A percentile compares a stretch with the other conserved stretches of the same genome.
Conservation (phyloP, 2,888 invertebrate species). For the Epicampocera succincta region DNA sequence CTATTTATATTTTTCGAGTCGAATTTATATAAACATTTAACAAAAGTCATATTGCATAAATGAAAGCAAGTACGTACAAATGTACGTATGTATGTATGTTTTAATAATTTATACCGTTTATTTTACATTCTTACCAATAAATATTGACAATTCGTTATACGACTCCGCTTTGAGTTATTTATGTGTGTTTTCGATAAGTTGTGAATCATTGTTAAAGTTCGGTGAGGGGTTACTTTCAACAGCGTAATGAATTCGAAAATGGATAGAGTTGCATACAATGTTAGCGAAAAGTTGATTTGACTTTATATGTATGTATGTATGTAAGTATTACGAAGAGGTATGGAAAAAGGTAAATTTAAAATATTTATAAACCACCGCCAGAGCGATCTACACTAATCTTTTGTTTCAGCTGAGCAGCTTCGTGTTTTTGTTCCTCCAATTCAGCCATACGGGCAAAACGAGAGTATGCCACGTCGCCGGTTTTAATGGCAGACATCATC, state of each 20-base stretch:
- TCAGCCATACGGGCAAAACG: slow-evolving; percentile 97
- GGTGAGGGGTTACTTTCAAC: slow-evolving; percentile 47
- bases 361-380: slow-evolving; percentile 93
- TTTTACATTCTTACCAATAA: slow-evolving; percentile 57
- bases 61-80: no score
- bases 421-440: slow-evolving; percentile 92
- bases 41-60: no score
- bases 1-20: no score
- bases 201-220: slow-evolving; percentile 25
- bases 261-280: neutral
- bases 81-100: neutral
- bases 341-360: slow-evolving; percentile 38
- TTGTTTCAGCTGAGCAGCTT: slow-evolving; percentile 88
- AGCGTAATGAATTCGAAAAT: slow-evolving; percentile 49
- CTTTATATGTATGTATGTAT: slow-evolving; percentile 7
- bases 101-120: slow-evolving; percentile 44
- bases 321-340: slow-evolving; percentile 48
- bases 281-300: slow-evolving; percentile 42
- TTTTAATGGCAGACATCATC: slow-evolving; percentile 99
- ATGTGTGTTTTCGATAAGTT: slow-evolving; percentile 43
- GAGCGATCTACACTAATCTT: slow-evolving; percentile 96
- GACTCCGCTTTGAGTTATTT: slow-evolving; percentile 21
- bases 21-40: no score
- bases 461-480: slow-evolving; percentile 96
- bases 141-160: slow-evolving; percentile 40